A percentile compares a stretch with the other conserved stretches of the same genome.
Conservation (phyloP, 2,797 vertebrate species). For the Eleutherodactylus coqui region DNA sequence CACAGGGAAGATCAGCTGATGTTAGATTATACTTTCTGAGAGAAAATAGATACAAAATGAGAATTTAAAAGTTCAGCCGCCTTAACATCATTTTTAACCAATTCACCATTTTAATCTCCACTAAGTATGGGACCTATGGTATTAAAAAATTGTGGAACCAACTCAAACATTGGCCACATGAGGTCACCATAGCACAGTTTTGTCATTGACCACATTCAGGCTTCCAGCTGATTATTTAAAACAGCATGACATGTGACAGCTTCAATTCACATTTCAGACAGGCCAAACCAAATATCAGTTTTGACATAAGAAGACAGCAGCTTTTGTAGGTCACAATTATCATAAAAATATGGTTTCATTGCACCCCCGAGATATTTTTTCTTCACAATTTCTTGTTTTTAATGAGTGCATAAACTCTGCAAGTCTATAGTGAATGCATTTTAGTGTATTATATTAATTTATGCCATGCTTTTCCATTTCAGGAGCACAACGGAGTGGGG, state of each 20-base stretch:
- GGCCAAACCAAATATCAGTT: slow-evolving; percentile 38
- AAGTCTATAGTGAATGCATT: not conserved
- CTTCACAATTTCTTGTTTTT: not conserved
- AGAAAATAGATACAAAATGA: no score
- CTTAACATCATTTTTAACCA: not conserved
- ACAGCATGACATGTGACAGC: slow-evolving; percentile 32
- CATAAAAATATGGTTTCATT: slow-evolving; percentile 20
- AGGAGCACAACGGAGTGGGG: not conserved
- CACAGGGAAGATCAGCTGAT: no score
- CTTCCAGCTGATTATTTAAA: slow-evolving; percentile 8
- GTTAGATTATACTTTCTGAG: no score
- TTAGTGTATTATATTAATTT: not conserved
- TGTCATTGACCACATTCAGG: not conserved
- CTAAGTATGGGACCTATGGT: not conserved
- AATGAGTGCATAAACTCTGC: slow-evolving; percentile 6
- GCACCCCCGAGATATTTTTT: not conserved
- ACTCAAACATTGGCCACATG: slow-evolving; percentile 23
- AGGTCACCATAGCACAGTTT: slow-evolving; percentile 38
- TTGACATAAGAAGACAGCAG: slow-evolving; percentile 21
- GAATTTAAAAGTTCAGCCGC: no score
- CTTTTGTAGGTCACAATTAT: slow-evolving; percentile 46
- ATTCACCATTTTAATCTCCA: not conserved
- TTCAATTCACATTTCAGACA: slow-evolving; percentile 25
- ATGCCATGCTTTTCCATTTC: not conserved
- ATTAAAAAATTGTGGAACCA: not conserved